Evolutionary conservation across 1,140 invertebrate species (phyloP).

Genomic region (Temnothorax longispinosus): DNA sequence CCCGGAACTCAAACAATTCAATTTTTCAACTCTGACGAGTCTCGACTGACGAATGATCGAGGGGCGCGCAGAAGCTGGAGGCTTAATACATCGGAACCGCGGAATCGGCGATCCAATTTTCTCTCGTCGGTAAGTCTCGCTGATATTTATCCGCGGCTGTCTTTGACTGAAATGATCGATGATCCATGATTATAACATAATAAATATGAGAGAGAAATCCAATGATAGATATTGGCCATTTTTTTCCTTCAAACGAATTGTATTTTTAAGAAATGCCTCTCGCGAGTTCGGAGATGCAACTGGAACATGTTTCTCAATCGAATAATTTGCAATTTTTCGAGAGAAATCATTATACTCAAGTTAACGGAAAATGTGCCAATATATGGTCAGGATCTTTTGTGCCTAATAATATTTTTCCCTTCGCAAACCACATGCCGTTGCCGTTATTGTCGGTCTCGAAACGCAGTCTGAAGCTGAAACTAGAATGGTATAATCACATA

Average conservation of each 20-base stretch:
- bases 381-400: too few relatives aligned
- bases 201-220: neutral
- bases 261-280: neutral
- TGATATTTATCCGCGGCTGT: neutral
- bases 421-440: too few relatives aligned
- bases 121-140: slow-evolving; percentile 18
- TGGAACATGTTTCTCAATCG: neutral
- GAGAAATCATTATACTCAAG: neutral
- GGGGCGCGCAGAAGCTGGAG: neutral
- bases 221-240: neutral
- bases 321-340: neutral
- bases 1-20: neutral
- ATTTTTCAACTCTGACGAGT: neutral
- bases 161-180: neutral
- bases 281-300: neutral
- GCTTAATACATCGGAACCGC: neutral
- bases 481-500: too few relatives aligned
- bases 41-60: neutral
- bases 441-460: too few relatives aligned
- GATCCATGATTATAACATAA: neutral
- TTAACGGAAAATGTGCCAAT: too few relatives aligned
- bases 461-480: too few relatives aligned
- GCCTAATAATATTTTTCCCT: too few relatives aligned
- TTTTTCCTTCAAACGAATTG: neutral
- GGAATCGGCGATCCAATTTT: neutral